Evolutionary conservation across 2,888 invertebrate species (phyloP), one percentile per base, ranked within the genome.

Genomic region (Tiliacea aurago): DNA sequence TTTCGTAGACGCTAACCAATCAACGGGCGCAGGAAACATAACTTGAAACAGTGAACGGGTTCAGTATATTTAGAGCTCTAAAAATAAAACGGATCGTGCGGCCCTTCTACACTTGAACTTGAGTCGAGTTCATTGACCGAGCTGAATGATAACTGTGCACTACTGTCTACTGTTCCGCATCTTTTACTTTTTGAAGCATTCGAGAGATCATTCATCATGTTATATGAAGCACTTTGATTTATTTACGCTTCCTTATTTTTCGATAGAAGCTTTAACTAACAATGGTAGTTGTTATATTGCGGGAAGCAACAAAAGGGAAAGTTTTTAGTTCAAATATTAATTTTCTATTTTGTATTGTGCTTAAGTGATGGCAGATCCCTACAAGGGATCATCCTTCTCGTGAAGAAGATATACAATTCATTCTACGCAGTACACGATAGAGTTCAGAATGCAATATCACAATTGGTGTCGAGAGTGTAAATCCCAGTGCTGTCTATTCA

Each of bases 41-140:
- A 89, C 85, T 86, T 81, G 80, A 83, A 88, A 78, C 83, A 70
- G 76, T 84, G 88, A 87, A 88, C 86, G 89, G 81, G 86, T 84
- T 87, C 75, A 91, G 92, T 94, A 93, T 93, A 93, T 94, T 93
- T 94, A 95, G 93, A 91, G 88, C 84, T 90, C 93, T 94, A 95
- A 95, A 95, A 94, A 96, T 96, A 96, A 28, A 92, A 91, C 92
- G 87, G 76, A 88, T 87, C 89, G 90, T 89, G 88, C 90, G 89
- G 90, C 90, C 89, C 92, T 91, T 89, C 90, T 91, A 93, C 92
- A 93, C 95, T 95, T 96, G 96, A 96, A 96, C 95, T 95, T 96
- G 95, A 92, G 88, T 90, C 79, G 73, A 56, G 95, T 90, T 94
- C 93, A 91, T 88, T 88, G 91, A 93, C 94, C 95, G 87, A 81